Base-by-base conservation (phyloP, 1,140 invertebrate genomes). In the Spodoptera litura region DNA sequence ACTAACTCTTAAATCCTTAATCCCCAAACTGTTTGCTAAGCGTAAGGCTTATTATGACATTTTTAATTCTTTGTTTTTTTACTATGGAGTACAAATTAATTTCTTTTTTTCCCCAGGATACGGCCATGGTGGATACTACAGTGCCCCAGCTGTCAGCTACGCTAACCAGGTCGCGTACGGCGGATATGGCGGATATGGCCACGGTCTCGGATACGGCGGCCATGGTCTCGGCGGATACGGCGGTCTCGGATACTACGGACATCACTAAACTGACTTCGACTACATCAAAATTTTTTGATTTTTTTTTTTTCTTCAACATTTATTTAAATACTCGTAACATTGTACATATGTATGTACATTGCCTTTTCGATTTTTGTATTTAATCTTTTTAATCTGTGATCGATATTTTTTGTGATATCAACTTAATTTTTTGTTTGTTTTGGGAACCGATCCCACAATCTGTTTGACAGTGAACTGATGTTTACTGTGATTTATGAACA, bases 191-290 rank as follows among this genome's bases (percentile, higher is more conserved):
- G 87, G 85, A 68, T 84, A 83, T 35, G 81, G 83, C 31, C 84
- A 88, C 79, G 87, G 81, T 55, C 62, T 80, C 58, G 83, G 86
- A 58, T 78, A 87, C 10, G 83, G 62, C 76, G 77, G 78, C 2
- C 58, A 85, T 62, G 87, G 85, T 38, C 71, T 83, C 49, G 86
- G 86, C 81, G 85, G 84, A 53, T 84, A 87, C 44, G 85, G 86
- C 44, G 88, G 85, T 3, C 52, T 74, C 49, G 83, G 84, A 62
- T 84, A 87, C 79, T 86, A 87, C 84, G 84, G 87, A 83, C 86
- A 91, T 59, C 85, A 88, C 81, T 89, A 88, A 86, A 75, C 78
- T 10, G 83, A 75, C 75, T 20, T 52, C 49, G 44, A 8, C 10
- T 52, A 12, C 44, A 12, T 51, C 59, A 78, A 31, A 52, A 44